phyloP scores from a whole-genome alignment of 1,140 invertebrate genomes.

The Tribolium castaneum region DNA sequence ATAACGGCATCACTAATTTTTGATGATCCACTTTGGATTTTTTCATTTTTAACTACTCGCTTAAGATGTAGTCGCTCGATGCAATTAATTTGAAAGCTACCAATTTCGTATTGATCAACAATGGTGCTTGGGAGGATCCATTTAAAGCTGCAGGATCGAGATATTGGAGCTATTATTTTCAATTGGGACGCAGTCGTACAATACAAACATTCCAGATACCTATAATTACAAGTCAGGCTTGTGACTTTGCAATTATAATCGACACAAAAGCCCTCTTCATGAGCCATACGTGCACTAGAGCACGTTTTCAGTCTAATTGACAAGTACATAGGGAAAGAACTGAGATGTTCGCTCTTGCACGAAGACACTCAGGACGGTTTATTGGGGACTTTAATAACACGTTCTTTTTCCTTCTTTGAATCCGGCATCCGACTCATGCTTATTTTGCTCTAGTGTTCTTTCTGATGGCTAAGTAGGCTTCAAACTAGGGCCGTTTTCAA shows the following conservation, averaged over 20 bases:
- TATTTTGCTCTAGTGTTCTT: slow-evolving; percentile 19
- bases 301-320: slow-evolving; percentile 41
- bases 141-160: slow-evolving; percentile 20
- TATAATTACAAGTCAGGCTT: slow-evolving; percentile 33
- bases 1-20: slow-evolving; percentile 16
- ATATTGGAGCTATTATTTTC: slow-evolving; percentile 34
- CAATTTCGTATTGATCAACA: slow-evolving; percentile 31
- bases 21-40: background rate
- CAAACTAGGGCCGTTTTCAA: background rate
- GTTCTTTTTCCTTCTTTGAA: slow-evolving; percentile 33
- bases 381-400: slow-evolving; percentile 41
- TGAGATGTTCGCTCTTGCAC: slow-evolving; percentile 17
- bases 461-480: background rate
- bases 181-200: slow-evolving; percentile 29
- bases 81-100: slow-evolving; percentile 35
- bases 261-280: slow-evolving; percentile 37
- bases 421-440: slow-evolving; percentile 18
- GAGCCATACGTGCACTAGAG: slow-evolving; percentile 37
- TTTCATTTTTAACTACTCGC: background rate
- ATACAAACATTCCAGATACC: slow-evolving; percentile 35
- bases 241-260: slow-evolving; percentile 42
- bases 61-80: slow-evolving; percentile 13
- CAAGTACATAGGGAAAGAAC: slow-evolving; percentile 14
- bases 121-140: slow-evolving; percentile 22
- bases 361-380: slow-evolving; percentile 13